phyloP scores from a whole-genome alignment of 2,888 invertebrate genomes.

The Oxystoma pomonae region DNA sequence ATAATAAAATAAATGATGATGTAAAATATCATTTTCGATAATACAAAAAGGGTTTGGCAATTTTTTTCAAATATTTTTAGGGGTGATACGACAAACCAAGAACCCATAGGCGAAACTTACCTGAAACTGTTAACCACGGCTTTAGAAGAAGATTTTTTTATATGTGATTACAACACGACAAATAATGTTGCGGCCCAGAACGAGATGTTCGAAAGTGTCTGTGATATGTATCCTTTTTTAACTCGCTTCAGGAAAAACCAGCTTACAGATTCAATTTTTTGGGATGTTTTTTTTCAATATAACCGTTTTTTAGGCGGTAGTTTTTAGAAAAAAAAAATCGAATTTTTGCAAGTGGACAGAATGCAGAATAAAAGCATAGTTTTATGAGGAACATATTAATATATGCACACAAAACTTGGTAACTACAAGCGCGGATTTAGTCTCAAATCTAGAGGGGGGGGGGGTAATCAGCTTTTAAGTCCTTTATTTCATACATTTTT shows the following conservation, averaged over 20 bases:
- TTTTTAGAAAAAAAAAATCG: too few species aligned
- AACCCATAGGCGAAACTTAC: conserved; percentile 40
- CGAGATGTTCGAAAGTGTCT: conserved; percentile 40
- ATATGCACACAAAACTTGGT: too few species aligned
- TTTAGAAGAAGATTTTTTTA: conserved; percentile 44
- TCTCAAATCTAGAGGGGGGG: too few species aligned
- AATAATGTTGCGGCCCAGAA: conserved; percentile 40
- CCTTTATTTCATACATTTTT: too few species aligned
- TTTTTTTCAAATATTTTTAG: conserved; percentile 28
- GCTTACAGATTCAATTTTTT: too few species aligned
- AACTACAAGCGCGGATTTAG: too few species aligned
- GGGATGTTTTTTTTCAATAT: too few species aligned
- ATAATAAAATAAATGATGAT: not conserved
- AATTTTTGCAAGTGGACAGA: too few species aligned
- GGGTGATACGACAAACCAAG: conserved; percentile 36
- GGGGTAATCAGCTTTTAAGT: too few species aligned
- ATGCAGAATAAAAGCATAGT: too few species aligned
- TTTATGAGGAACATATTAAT: too few species aligned
- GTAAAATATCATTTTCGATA: not conserved
- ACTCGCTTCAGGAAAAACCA: not conserved
- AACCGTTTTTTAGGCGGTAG: too few species aligned
- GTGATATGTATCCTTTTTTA: conserved; percentile 38
- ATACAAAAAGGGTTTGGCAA: not conserved
- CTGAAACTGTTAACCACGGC: conserved; percentile 39
- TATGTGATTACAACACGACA: conserved; percentile 43